phyloP scores from a whole-genome alignment of 2,888 invertebrate genomes.

The Cheiracanthium punctorium region DNA sequence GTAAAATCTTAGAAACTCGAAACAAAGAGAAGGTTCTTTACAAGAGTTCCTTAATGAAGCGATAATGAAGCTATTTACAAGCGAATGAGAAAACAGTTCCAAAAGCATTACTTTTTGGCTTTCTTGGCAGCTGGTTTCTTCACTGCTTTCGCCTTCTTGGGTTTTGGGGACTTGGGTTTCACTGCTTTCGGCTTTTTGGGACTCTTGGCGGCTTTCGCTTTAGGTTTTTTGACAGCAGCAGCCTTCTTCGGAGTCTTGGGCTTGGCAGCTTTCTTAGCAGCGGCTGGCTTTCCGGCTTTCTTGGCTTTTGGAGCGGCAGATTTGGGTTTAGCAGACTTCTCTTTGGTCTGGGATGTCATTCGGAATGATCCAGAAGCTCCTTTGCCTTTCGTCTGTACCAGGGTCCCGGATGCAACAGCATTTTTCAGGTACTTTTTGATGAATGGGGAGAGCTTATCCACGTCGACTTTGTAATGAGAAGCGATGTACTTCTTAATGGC shows the following conservation, averaged over 20 bases:
- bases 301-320: constrained; percentile 23
- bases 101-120: constrained; percentile 31
- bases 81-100: background rate
- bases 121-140: constrained; percentile 68
- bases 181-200: constrained; percentile 53
- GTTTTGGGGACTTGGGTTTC: constrained; percentile 69
- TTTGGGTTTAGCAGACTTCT: constrained; percentile 62
- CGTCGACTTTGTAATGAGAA: constrained; percentile 80
- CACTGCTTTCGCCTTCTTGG: constrained; percentile 70
- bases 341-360: constrained; percentile 65
- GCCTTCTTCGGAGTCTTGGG: constrained; percentile 67
- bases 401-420: constrained; percentile 78
- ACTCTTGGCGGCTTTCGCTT: constrained; percentile 49
- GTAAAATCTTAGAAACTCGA: background rate
- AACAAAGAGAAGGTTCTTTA: background rate
- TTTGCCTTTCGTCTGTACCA: constrained; percentile 74
- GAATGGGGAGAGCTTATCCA: constrained; percentile 78
- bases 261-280: constrained; percentile 45
- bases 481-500: constrained; percentile 82
- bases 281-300: constrained; percentile 44
- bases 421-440: constrained; percentile 81
- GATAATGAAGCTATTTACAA: constrained; percentile 6
- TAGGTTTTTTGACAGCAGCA: constrained; percentile 60
- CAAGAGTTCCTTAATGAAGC: background rate
- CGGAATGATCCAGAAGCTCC: constrained; percentile 74